phyloP scores from a whole-genome alignment of 2,113 vertebrate species.

The Lepidothrix coronata region DNA sequence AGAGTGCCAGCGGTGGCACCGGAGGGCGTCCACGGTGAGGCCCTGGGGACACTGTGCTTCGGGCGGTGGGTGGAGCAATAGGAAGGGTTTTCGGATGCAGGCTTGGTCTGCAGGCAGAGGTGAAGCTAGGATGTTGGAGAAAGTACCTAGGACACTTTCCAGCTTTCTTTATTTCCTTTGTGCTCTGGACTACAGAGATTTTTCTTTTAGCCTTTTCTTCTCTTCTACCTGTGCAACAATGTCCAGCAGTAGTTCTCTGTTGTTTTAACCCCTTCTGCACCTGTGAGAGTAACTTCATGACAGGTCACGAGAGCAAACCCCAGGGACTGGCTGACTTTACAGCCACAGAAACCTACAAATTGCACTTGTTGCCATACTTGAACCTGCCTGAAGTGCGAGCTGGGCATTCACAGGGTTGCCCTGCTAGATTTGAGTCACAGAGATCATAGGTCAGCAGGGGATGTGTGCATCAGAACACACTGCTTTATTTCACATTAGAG shows the following conservation, averaged over 20 bases:
- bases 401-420: background rate
- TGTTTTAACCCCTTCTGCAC: background rate
- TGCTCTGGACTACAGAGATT: background rate
- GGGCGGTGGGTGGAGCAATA: background rate
- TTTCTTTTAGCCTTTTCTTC: background rate
- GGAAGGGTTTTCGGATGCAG: background rate
- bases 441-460: background rate
- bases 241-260: background rate
- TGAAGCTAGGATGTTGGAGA: background rate
- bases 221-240: background rate
- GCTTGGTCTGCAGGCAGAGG: background rate
- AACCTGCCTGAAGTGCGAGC: background rate
- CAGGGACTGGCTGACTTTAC: background rate
- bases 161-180: background rate
- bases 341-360: background rate
- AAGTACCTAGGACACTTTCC: background rate
- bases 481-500: background rate
- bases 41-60: background rate
- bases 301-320: background rate
- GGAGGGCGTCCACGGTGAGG: conserved; percentile 91
- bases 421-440: background rate
- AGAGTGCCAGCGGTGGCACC: conserved; percentile 92
- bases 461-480: background rate
- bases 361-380: background rate
- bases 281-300: background rate